Conservation (phyloP, 2,888 invertebrate genomes). For the Arrhopalites spinosus region DNA sequence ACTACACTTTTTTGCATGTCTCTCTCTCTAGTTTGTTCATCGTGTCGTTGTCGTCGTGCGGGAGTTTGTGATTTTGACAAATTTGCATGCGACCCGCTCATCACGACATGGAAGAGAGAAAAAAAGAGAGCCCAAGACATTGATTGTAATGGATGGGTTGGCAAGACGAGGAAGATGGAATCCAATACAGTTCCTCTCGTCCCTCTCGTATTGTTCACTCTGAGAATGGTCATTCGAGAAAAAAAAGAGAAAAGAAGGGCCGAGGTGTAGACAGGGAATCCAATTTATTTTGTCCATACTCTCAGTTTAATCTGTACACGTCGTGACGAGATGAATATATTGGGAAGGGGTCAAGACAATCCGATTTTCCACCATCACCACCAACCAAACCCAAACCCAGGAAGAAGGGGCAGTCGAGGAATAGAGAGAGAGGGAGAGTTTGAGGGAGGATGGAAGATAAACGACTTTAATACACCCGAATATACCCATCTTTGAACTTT, state of each 20-base stretch:
- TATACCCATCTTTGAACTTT: slow-evolving; percentile 44
- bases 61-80: slow-evolving; percentile 36
- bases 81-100: slow-evolving; percentile 37
- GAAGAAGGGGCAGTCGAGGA: neutral
- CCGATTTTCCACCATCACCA: slow-evolving; percentile 38
- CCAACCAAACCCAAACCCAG: neutral
- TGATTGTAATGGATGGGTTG: slow-evolving; percentile 36
- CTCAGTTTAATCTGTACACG: slow-evolving; percentile 55
- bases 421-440: neutral
- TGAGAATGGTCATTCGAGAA: neutral
- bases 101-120: slow-evolving; percentile 17
- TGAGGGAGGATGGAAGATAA: slow-evolving; percentile 42
- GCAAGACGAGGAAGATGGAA: slow-evolving; percentile 11
- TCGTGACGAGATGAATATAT: slow-evolving; percentile 55
- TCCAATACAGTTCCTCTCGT: neutral
- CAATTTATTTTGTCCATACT: slow-evolving; percentile 55
- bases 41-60: neutral
- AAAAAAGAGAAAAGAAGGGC: neutral
- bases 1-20: neutral
- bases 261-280: slow-evolving; percentile 45
- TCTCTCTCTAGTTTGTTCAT: neutral
- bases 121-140: slow-evolving; percentile 21
- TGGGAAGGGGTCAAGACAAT: slow-evolving; percentile 54
- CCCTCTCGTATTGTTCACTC: neutral
- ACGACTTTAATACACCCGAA: slow-evolving; percentile 47